Evolutionary conservation across 2,113 vertebrate species (phyloP), one percentile per base, ranked within the genome.

Genomic region (Madoqua kirkii): DNA sequence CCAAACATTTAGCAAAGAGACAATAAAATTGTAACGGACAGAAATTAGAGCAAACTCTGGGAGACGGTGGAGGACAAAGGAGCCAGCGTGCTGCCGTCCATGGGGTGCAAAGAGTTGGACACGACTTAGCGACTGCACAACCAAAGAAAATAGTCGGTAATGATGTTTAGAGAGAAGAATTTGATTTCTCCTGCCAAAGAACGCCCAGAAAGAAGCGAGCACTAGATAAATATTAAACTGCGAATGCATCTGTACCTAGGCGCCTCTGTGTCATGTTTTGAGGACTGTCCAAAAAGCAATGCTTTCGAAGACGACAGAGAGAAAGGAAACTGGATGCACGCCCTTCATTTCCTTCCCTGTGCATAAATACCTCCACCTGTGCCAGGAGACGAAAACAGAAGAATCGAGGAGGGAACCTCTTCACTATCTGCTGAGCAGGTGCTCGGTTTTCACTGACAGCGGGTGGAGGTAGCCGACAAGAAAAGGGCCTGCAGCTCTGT

Each of bases 281-380:
- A 96, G 55, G 55, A 59, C 17, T n/a, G 55, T 96, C 94, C 96
- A 96, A 93, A 91, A 93, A 84, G 23, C 90, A 48, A 31, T 29
- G 36, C 81, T 96, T 98, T 97, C 88, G 82, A 96, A 95, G 94
- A 55, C 76, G 88, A 93, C 57, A 71, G 33, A 82, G 59, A 96
- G 82, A 91, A 97, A 95, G 74, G 78, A 91, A 87, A 6, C 93
- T 89, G 93, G 91, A 97, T 33, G 13, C 7, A 16, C 21, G 88
- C 71, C 93, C 59, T 89, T 81, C 15, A 0, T 89, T 81, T 67
- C 40, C 27, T 83, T 93, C 40, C 50, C 83, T 89, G n/a, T 17
- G 62, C 55, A 82, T 55, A 95, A 94, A 87, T 48, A 62, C 21
- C 52, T 59, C 86, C 60, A 92, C 92, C 94, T 94, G 55, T n/a